Percentiles rank a stretch among this genome's conserved stretches.
Conservation (phyloP, 2,113 vertebrate species). For the Hippocampus zosterae region DNA sequence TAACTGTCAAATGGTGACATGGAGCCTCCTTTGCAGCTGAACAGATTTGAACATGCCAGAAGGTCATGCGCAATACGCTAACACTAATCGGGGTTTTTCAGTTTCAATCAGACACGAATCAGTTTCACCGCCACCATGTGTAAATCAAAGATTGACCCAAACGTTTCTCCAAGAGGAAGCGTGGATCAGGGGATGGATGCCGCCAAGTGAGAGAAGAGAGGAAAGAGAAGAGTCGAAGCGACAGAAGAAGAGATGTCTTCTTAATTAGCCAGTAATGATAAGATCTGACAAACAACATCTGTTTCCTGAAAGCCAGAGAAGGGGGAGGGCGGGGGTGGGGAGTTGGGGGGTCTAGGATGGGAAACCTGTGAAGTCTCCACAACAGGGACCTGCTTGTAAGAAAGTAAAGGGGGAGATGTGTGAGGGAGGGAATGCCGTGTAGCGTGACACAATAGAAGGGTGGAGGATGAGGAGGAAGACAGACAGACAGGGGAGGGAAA, state of each 20-base stretch:
- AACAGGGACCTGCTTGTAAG: conserved; percentile 68
- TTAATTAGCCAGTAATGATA: conserved; percentile 81
- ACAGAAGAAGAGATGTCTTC: conserved; percentile 70
- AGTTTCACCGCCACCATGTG: conserved; percentile 37
- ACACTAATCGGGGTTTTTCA: conserved; percentile 22
- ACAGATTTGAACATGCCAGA: conserved; percentile 40
- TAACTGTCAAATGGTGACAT: conserved; percentile 58
- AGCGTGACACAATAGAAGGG: conserved; percentile 69
- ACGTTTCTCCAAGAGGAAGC: conserved; percentile 52
- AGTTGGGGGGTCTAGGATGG: conserved; percentile 26
- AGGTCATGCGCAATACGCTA: conserved; percentile 35
- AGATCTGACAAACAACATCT: conserved; percentile 83
- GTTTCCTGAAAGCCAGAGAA: conserved; percentile 64
- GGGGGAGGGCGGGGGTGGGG: conserved; percentile 18
- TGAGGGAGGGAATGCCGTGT: conserved; percentile 60
- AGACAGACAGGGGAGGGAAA: conserved; percentile 60
- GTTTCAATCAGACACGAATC: conserved; percentile 51
- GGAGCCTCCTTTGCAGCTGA: conserved; percentile 41
- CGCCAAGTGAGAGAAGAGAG: conserved; percentile 54
- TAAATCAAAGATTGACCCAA: conserved; percentile 47
- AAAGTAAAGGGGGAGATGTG: conserved; percentile 62
- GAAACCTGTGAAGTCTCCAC: conserved; percentile 68
- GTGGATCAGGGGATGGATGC: conserved; percentile 59
- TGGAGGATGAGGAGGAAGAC: conserved; percentile 57
- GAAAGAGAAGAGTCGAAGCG: conserved; percentile 67